Evolutionary conservation across 2,888 invertebrate genomes (phyloP).

Genomic region (Phaedon cochleariae): DNA sequence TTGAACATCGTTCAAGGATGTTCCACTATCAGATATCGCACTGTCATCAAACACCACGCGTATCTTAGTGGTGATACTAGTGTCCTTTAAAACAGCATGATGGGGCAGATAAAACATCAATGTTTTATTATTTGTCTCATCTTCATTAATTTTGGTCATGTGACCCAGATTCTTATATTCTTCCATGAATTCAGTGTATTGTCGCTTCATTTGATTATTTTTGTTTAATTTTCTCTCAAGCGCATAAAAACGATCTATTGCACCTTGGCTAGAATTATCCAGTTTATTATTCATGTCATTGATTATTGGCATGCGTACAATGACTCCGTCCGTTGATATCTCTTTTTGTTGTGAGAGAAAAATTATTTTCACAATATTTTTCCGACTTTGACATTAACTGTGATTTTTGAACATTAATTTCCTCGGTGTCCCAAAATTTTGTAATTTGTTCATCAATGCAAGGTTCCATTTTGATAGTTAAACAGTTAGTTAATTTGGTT

Average conservation of each 20-base stretch:
- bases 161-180: slow-evolving; percentile 26
- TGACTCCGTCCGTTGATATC: slow-evolving; percentile 26
- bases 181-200: slow-evolving; percentile 34
- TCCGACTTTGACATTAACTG: slow-evolving; percentile 3
- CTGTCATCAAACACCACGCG: slow-evolving; percentile 17
- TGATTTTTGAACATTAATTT: not conserved
- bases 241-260: slow-evolving; percentile 21
- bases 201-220: slow-evolving; percentile 19
- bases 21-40: not conserved
- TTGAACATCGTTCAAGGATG: slow-evolving; percentile 1
- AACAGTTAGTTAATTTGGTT: not conserved
- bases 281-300: slow-evolving; percentile 13
- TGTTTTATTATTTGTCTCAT: not conserved
- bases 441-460: slow-evolving; percentile 6
- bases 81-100: slow-evolving; percentile 34
- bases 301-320: slow-evolving; percentile 28
- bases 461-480: not conserved
- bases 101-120: slow-evolving; percentile 17
- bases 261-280: slow-evolving; percentile 27
- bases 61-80: slow-evolving; percentile 31
- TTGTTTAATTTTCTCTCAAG: slow-evolving; percentile 30
- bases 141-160: slow-evolving; percentile 25
- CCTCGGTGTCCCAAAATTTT: slow-evolving; percentile 28
- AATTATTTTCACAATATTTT: slow-evolving; percentile 21
- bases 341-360: slow-evolving; percentile 9